Evolutionary conservation across 2,888 invertebrate species (phyloP).

Genomic region (Cyrtodaria siliqua): DNA sequence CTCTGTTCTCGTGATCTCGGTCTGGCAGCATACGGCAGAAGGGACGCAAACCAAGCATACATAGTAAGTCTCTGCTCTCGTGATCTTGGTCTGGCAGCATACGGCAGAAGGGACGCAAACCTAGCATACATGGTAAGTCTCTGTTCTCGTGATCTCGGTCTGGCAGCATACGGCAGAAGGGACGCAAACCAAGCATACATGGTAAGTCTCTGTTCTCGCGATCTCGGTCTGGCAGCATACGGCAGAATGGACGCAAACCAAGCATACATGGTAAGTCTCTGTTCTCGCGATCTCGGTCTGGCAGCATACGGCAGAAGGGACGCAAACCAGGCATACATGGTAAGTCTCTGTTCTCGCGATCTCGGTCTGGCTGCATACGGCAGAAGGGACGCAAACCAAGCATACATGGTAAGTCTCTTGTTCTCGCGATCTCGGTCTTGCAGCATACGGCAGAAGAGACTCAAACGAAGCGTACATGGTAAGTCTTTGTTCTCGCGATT

Average conservation of each 20-base stretch:
- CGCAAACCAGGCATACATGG: conserved; percentile 77
- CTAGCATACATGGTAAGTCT: too few species aligned
- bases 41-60: too few species aligned
- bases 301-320: conserved; percentile 83
- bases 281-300: conserved; percentile 87
- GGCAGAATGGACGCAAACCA: conserved; percentile 82
- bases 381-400: conserved; percentile 77
- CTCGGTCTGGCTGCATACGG: conserved; percentile 83
- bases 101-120: too few species aligned
- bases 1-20: too few species aligned
- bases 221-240: conserved; percentile 79
- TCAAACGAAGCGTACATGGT: too few species aligned
- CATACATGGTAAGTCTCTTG: conserved; percentile 73
- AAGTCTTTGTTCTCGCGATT: too few species aligned
- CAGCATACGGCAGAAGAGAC: too few species aligned
- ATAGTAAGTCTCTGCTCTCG: too few species aligned
- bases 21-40: too few species aligned
- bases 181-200: conserved; percentile 74
- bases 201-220: too few species aligned
- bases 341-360: conserved; percentile 88
- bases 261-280: conserved; percentile 91
- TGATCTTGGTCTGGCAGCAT: too few species aligned
- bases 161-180: conserved; percentile 83
- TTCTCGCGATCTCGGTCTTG: too few species aligned
- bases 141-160: conserved; percentile 88